Evolutionary conservation across 2,113 vertebrate species (phyloP).

Genomic region (Perca fluviatilis): DNA sequence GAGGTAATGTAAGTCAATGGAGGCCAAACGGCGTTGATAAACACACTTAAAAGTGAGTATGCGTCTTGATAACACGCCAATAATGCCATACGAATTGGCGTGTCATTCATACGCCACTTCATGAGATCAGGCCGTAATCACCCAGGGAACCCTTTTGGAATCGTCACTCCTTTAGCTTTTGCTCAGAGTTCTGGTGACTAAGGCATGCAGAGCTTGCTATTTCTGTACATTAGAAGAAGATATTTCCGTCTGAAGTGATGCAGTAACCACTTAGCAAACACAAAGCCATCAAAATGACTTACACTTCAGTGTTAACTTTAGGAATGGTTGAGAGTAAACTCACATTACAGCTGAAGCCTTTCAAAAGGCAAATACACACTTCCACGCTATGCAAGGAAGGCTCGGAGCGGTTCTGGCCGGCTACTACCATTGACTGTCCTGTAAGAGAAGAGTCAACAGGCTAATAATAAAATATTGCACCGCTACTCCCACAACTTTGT

Average conservation of each 20-base stretch:
- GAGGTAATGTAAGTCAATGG: no score
- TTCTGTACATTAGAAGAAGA: slow-evolving; percentile 62
- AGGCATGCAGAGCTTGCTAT: slow-evolving; percentile 56
- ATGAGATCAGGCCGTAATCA: slow-evolving; percentile 31
- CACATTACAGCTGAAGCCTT: slow-evolving; percentile 40
- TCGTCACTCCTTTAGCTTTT: slow-evolving; percentile 61
- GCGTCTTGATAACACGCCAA: no score
- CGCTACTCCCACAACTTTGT: slow-evolving; percentile 40
- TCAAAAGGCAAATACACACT: slow-evolving; percentile 53
- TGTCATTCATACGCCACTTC: no score
- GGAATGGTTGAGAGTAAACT: slow-evolving; percentile 63
- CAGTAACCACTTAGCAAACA: slow-evolving; percentile 59
- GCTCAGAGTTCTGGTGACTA: slow-evolving; percentile 65
- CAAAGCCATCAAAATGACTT: slow-evolving; percentile 52
- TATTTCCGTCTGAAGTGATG: slow-evolving; percentile 56
- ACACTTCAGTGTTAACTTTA: slow-evolving; percentile 55
- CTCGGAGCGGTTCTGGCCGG: slow-evolving; percentile 31
- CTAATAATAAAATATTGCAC: slow-evolving; percentile 71
- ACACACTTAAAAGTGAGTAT: no score
- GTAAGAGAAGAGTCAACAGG: slow-evolving; percentile 36
- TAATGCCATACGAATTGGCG: no score
- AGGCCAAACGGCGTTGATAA: no score
- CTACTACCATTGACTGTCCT: slow-evolving; percentile 65
- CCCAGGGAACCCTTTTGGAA: slow-evolving; percentile 69
- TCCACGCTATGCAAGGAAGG: neutral